Percentiles rank a stretch among this genome's conserved stretches.
Evolutionary conservation across 2,113 vertebrate genomes (phyloP).

Genomic region (Rana temporaria): DNA sequence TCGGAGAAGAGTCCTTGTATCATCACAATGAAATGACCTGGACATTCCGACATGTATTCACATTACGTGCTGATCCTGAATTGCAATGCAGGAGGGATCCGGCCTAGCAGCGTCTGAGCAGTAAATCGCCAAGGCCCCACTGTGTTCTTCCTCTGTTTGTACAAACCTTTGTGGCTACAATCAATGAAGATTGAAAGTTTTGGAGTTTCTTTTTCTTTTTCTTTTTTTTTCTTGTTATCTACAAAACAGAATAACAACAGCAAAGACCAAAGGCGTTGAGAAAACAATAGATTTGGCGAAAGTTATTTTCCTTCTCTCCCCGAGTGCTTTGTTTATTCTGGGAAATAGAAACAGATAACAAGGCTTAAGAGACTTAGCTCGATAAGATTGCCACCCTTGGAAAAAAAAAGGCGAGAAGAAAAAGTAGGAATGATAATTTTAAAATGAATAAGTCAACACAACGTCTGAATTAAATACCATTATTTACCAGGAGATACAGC

Average conservation of each 20-base stretch:
- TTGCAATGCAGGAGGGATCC: conserved; percentile 24
- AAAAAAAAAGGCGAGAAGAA: conserved; percentile 26
- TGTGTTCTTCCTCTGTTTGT: conserved; percentile 14
- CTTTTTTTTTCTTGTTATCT: conserved; percentile 19
- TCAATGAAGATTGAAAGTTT: conserved; percentile 43
- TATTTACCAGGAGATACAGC: neutral
- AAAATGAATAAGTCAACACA: conserved; percentile 29
- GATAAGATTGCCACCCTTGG: conserved; percentile 30
- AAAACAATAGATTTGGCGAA: conserved; percentile 49
- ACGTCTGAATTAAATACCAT: neutral
- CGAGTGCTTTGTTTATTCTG: conserved; percentile 31
- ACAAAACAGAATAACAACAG: conserved; percentile 34
- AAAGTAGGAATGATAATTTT: conserved; percentile 28
- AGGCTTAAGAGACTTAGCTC: conserved; percentile 23
- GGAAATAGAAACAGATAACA: conserved; percentile 35
- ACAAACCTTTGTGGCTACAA: conserved; percentile 41
- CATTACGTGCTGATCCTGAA: conserved; percentile 10
- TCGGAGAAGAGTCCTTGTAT: conserved; percentile 1
- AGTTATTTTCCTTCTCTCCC: conserved; percentile 41
- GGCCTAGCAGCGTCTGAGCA: neutral
- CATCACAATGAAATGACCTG: neutral
- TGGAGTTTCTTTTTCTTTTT: neutral
- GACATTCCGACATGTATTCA: neutral
- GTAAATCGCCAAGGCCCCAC: neutral
- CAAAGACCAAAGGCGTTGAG: conserved; percentile 22